Percentiles rank a stretch among this genome's conserved stretches.
phyloP scores from a whole-genome alignment of 2,113 vertebrate species.

The Kryptolebias marmoratus region DNA sequence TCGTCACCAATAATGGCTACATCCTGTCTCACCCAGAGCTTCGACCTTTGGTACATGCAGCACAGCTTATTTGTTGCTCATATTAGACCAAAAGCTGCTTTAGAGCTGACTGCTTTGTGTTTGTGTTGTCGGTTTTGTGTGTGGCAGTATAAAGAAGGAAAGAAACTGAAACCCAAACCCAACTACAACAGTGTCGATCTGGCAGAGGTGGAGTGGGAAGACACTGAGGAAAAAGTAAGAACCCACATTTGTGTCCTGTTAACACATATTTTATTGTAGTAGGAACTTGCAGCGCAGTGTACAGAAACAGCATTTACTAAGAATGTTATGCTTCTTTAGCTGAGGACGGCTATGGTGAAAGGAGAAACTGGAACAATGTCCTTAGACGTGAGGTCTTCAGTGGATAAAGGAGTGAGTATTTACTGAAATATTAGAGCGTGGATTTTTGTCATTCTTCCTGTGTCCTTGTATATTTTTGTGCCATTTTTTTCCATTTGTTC shows the following conservation, averaged over 20 bases:
- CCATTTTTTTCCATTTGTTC: neutral
- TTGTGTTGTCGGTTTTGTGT: conserved; percentile 23
- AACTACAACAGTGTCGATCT: conserved; percentile 98
- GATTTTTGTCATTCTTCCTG: neutral
- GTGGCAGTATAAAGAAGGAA: conserved; percentile 91
- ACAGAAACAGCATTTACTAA: neutral
- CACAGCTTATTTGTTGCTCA: neutral
- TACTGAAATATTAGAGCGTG: neutral
- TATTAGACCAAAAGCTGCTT: neutral
- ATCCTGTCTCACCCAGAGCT: conserved; percentile 97
- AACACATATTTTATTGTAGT: neutral
- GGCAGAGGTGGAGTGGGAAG: conserved; percentile 94
- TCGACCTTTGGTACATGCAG: conserved; percentile 87
- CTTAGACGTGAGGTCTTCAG: conserved; percentile 89
- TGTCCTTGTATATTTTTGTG: neutral
- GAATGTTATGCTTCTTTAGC: conserved; percentile 70
- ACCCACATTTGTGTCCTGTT: conserved; percentile 4
- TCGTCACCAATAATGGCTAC: conserved; percentile 96
- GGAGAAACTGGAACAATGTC: conserved; percentile 89
- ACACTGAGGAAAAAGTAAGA: conserved; percentile 86
- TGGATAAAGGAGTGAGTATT: conserved; percentile 94
- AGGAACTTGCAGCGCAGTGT: neutral
- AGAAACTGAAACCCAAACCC: conserved; percentile 91
- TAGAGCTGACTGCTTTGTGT: neutral
- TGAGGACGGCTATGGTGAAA: conserved; percentile 95